These are phyloP conservation scores for Maniola hyperantus DNA, from an alignment of 2,888 invertebrate species.

Conservation along the genomic window DNA sequence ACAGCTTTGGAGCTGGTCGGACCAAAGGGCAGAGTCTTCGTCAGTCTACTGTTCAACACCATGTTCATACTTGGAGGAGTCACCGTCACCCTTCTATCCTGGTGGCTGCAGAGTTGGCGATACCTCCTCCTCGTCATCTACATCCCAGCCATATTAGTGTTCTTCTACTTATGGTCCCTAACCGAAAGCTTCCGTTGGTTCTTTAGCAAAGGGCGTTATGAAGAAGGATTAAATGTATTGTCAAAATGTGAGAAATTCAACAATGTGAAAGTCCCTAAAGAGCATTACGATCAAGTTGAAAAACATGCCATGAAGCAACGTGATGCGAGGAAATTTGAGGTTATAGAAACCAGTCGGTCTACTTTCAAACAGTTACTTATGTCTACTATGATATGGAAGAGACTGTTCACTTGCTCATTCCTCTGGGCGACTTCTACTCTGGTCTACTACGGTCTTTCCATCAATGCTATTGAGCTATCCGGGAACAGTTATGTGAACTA, in stretches of 20 bases:
- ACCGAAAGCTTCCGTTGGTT: constrained; percentile 76
- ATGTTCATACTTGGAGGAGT: constrained; percentile 78
- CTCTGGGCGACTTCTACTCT: constrained; percentile 91
- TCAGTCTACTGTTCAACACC: constrained; percentile 74
- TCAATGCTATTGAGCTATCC: constrained; percentile 89
- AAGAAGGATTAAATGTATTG: constrained; percentile 84
- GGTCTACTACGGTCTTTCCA: constrained; percentile 90
- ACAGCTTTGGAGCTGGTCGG: constrained; percentile 74
- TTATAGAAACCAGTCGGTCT: constrained; percentile 61
- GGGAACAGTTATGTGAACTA: constrained; percentile 91
- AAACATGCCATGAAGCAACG: constrained; percentile 70
- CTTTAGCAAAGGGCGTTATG: constrained; percentile 85
- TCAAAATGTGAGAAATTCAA: constrained; percentile 85
- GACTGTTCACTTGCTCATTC: constrained; percentile 86
- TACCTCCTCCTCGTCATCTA: constrained; percentile 73
- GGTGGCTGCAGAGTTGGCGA: constrained; percentile 76
- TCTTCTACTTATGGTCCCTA: constrained; percentile 70
- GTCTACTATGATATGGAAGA: constrained; percentile 81
- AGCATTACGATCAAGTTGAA: constrained; percentile 72
- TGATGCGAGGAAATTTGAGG: constrained; percentile 67
- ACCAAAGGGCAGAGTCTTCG: constrained; percentile 75
- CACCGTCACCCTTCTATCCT: constrained; percentile 67
- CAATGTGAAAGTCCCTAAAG: constrained; percentile 73
- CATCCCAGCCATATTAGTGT: constrained; percentile 66
- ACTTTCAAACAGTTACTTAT: constrained; percentile 66